Base-by-base conservation (phyloP, 1,140 invertebrate genomes). In the Leptinotarsa texana region DNA sequence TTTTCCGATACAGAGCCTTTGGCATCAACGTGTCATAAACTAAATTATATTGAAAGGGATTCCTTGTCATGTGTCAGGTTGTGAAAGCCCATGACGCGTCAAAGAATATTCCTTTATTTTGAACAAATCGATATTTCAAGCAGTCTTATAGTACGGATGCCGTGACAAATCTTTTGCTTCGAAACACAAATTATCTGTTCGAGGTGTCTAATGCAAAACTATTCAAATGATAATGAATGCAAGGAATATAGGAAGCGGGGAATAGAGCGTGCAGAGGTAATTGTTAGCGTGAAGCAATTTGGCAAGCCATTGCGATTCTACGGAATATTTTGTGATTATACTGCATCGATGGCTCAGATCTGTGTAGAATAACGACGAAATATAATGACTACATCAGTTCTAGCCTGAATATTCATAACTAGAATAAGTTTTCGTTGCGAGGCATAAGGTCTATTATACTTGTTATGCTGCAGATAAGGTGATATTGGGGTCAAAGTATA, bases 11-110 rank as follows among this genome's bases (percentile, higher is more conserved):
- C 49, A 18, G 62, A 72, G 71, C 75, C 67, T 71, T 72, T 62
- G 70, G 63, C 73, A 74, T 73, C 27, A 61, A 76, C 72, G 70
- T 79, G 76, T 77, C 75, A 69, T 73, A 77, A 76, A 79, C 74
- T 80, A 77, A 80, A 79, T 80, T 80, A 79, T 69, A 74, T 68
- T 79, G 79, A 80, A 80, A 80, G 79, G 78, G 78, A 80, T 80
- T 80, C 74, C 79, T 80, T 80, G 79, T 80, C 78, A 80, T 74
- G 74, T 77, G 79, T 79, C 79, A 77, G 63, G 27, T 62, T 47
- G 72, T 63, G 72, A 72, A 76, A 77, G 51, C 73, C 69, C 48
- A 15, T 69, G 74, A 71, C 69, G 4, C 51, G 33, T 42, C 8
- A 18, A 57, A 57, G 51, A 57, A 57, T 57, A 18, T 57, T 57